Percentiles rank a stretch among this genome's conserved stretches.
Evolutionary conservation across 1,140 invertebrate genomes (phyloP).

Genomic region (Aphelenchoides besseyi): DNA sequence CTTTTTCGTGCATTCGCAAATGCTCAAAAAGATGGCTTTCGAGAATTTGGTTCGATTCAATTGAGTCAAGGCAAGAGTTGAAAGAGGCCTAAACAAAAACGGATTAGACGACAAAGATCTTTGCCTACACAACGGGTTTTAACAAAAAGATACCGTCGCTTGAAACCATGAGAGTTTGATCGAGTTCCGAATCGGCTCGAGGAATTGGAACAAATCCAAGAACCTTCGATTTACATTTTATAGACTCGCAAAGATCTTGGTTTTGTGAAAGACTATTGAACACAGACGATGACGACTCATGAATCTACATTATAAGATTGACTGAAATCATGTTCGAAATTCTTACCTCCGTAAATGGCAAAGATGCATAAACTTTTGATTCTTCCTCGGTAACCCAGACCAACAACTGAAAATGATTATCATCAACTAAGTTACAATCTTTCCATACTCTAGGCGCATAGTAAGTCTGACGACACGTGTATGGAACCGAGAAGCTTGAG

Average conservation of each 20-base stretch:
- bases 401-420: constrained; percentile 8
- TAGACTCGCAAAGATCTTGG: too few species aligned
- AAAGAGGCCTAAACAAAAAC: constrained; percentile 7
- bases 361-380: neutral
- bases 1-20: constrained; percentile 12
- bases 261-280: too few species aligned
- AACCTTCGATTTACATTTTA: too few species aligned
- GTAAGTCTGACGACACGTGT: neutral
- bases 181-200: neutral
- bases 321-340: too few species aligned
- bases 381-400: neutral
- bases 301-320: too few species aligned
- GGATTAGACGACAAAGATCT: neutral
- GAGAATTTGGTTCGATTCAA: constrained; percentile 5
- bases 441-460: neutral
- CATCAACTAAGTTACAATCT: too few species aligned
- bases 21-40: neutral
- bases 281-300: too few species aligned
- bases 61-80: neutral
- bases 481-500: too few species aligned
- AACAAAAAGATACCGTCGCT: neutral
- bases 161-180: neutral
- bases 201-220: constrained; percentile 14
- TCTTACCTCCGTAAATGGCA: constrained; percentile 18
- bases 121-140: constrained; percentile 8